Base-by-base conservation (phyloP, 2,797 vertebrate genomes). In the Pseudochirops corinnae region DNA sequence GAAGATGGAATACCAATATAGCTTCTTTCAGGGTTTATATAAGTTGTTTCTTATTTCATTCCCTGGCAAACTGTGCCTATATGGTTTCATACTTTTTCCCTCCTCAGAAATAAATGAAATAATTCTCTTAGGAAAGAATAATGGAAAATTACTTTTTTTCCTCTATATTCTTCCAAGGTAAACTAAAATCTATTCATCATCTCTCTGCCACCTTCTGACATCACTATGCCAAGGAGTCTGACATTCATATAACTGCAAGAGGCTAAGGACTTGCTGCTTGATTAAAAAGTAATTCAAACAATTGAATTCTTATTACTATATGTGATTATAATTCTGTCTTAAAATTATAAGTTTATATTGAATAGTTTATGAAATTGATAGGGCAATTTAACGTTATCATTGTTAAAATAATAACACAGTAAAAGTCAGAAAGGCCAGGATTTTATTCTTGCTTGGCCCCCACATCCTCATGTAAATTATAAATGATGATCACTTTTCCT, bases 21-120 rank as follows among this genome's bases (percentile, higher is more conserved):
- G 39, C 26, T 91, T 55, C 52, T 95, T 96, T 95, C 62, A 53
- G 96, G 90, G 33, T 56, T 24, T 93, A 90, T 62, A 33, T 67
- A 67, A 67, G 31, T 5, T 67, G 60, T 67, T 60, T 95, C 93
- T 56, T 29, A n/a, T 82, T 87, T 91, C 93, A 92, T 57, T 62
- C 74, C 92, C 91, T 92, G 92, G 31, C 56, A 93, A 95, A 94
- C 91, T 91, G 93, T 28, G 13, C 93, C n/a, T 58, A 33, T 16
- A 11, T 4, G 16, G 11, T 91, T 93, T 56, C 92, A 18, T 26
- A 53, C 46, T 94, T 90, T 58, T 93, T 56, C 91, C 53, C 39
- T 92, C 13, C 90, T 91, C 67, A 91, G 31, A n/a, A 92, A 94
- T 93, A 96, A 96, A 94, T 56, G 50, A 58, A 13, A 58, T 24